Evolutionary conservation across 2,888 invertebrate species (phyloP).

Genomic region (Caenorhabditis auriculariae): DNA sequence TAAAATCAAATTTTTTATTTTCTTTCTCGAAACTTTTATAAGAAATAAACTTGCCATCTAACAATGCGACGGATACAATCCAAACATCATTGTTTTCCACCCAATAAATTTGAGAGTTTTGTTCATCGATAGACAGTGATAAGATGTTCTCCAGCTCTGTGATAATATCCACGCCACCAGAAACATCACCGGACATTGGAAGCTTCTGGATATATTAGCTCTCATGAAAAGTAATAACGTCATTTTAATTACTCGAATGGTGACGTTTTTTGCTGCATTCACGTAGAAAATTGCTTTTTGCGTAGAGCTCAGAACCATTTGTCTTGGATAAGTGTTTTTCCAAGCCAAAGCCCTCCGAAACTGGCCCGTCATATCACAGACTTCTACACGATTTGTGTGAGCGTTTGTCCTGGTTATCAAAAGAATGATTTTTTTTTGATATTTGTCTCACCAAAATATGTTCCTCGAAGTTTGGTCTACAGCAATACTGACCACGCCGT

Average conservation of each 20-base stretch:
- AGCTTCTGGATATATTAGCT: no score
- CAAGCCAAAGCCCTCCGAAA: conserved; percentile 5
- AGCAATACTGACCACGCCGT: background rate
- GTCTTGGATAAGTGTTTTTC: background rate
- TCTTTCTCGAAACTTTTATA: no score
- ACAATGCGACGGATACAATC: no score
- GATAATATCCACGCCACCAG: background rate
- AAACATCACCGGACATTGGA: background rate
- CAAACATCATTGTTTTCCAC: no score
- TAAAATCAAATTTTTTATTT: no score
- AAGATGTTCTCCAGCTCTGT: background rate
- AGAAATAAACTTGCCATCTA: no score
- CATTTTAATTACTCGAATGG: background rate
- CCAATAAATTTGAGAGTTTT: background rate
- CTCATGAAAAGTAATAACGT: background rate
- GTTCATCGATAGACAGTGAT: background rate
- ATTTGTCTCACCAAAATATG: conserved; percentile 4
- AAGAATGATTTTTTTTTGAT: background rate
- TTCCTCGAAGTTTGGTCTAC: conserved; percentile 3
- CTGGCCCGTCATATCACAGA: conserved; percentile 1
- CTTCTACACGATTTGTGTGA: background rate
- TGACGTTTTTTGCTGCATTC: background rate
- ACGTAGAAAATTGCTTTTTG: no score
- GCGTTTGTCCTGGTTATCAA: background rate
- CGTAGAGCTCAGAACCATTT: no score